A percentile compares a stretch with the other conserved stretches of the same genome.
These are phyloP conservation scores for Psylliodes chrysocephalus DNA, from an alignment of 2,888 invertebrate species.

Conservation along the genomic window DNA sequence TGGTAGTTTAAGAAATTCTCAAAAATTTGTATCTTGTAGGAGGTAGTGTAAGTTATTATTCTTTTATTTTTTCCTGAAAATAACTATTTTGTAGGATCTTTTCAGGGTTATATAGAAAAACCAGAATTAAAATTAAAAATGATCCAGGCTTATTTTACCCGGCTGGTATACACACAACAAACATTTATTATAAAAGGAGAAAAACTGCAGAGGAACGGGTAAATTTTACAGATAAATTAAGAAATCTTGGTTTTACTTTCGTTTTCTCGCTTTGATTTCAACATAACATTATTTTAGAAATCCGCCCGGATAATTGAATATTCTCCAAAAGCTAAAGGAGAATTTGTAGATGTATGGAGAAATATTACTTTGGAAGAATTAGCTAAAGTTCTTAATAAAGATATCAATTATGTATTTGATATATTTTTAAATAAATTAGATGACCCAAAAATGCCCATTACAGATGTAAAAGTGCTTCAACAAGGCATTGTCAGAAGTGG, in stretches of 20 bases:
- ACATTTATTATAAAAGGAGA: slow-evolving; percentile 68
- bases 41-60: slow-evolving; percentile 17
- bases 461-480: slow-evolving; percentile 58
- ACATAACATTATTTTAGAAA: slow-evolving; percentile 61
- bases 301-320: slow-evolving; percentile 69
- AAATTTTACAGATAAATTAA: slow-evolving; percentile 9
- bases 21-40: slow-evolving; percentile 14
- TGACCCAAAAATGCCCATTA: slow-evolving; percentile 52
- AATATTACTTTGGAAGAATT: slow-evolving; percentile 84
- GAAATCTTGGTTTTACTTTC: background rate
- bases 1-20: slow-evolving; percentile 18
- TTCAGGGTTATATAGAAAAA: slow-evolving; percentile 28
- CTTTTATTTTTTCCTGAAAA: background rate
- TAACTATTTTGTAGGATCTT: slow-evolving; percentile 32
- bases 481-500: slow-evolving; percentile 59
- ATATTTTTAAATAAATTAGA: slow-evolving; percentile 57
- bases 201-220: slow-evolving; percentile 70
- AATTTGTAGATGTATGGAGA: slow-evolving; percentile 77
- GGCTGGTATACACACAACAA: slow-evolving; percentile 57
- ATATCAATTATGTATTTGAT: slow-evolving; percentile 68
- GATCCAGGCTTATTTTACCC: slow-evolving; percentile 19
- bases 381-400: slow-evolving; percentile 71
- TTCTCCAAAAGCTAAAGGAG: slow-evolving; percentile 68
- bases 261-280: too few species aligned
- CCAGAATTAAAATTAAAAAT: slow-evolving; percentile 18